Evolutionary conservation across 2,888 invertebrate species (phyloP).

Genomic region (Keiferia lycopersicella): DNA sequence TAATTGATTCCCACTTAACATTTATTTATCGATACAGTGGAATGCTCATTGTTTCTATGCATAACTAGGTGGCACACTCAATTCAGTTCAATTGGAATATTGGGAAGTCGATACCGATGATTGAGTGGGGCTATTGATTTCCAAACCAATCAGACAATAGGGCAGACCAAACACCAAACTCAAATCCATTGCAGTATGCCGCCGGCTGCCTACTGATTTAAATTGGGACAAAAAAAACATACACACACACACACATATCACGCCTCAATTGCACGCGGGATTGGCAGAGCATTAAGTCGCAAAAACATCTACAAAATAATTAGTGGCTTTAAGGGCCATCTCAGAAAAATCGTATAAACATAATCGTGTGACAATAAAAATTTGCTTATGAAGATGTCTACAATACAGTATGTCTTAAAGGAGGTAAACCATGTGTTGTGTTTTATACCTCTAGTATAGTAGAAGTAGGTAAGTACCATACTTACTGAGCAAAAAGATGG

Average conservation of each 20-base stretch:
- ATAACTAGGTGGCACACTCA: constrained; percentile 33
- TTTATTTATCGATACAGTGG: background rate
- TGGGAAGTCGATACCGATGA: constrained; percentile 29
- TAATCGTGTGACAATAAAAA: too few species aligned
- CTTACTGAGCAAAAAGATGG: background rate
- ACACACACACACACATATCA: too few species aligned
- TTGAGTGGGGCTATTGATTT: constrained; percentile 36
- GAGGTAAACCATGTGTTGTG: constrained; percentile 1
- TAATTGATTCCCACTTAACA: constrained; percentile 2
- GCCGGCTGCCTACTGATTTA: constrained; percentile 8
- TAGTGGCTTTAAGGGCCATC: too few species aligned
- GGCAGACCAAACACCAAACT: constrained; percentile 10
- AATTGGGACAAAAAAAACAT: constrained; percentile 11
- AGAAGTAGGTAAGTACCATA: too few species aligned
- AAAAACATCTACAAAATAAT: too few species aligned
- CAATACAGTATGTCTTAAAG: constrained; percentile 11
- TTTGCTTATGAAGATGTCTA: too few species aligned
- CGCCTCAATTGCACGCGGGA: too few species aligned
- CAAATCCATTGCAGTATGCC: constrained; percentile 17
- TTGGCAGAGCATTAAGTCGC: too few species aligned
- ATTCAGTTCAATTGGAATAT: constrained; percentile 32
- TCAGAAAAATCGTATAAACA: too few species aligned
- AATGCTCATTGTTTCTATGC: constrained; percentile 9
- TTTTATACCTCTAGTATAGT: too few species aligned
- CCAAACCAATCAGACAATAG: constrained; percentile 32